Base-by-base conservation (phyloP, 1,140 invertebrate species). In the Trialeurodes vaporariorum region DNA sequence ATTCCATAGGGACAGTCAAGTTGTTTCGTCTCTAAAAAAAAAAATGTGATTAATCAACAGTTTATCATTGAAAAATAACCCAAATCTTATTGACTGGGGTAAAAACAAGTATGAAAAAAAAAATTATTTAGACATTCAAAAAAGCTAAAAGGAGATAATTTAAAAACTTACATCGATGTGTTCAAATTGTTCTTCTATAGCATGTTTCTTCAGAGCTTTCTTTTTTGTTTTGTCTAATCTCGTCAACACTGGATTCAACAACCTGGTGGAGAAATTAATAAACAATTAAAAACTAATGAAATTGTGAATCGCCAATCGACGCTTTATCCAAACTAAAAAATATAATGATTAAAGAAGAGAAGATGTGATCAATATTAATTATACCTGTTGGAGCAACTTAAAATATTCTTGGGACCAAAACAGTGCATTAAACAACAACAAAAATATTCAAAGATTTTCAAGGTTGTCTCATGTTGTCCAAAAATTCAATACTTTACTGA, bases 221-320 rank as follows among this genome's bases (percentile, higher is more conserved):
- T 83, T 79, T 74, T 84, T 85, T 1, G 77, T 78, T 75, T 87
- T 90, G 68, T 89, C 85, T 59, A 94, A 76, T 74, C 90, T 87
- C 40, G 92, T 89, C 22, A 96, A 80, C 22, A 95, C 90, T 27
- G 94, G 94, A 81, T 96, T 95, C n/a, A 96, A 77, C 26, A 96
- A 78, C 71, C 86, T 82, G 77, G n/a, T n/a, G n/a, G n/a, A 72
- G 69, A 72, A 60, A 61, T 65, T 27, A 68, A 71, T 22, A 61
- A 64, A 60, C 25, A 62, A 66, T 59, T 23, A 59, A 62, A 68
- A 25, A 59, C 61, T 68, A 1, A 67, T 34, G 11, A 1, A 58
- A 25, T 25, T n/a, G 40, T 21, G 23, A 61, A 11, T 34, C 2
- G n/a, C n/a, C n/a, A n/a, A n/a, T n/a, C n/a, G n/a, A n/a, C n/a